Evolutionary conservation across 2,113 vertebrate genomes (phyloP), one percentile per base, ranked within the genome.

Genomic region (Mirza zaza): DNA sequence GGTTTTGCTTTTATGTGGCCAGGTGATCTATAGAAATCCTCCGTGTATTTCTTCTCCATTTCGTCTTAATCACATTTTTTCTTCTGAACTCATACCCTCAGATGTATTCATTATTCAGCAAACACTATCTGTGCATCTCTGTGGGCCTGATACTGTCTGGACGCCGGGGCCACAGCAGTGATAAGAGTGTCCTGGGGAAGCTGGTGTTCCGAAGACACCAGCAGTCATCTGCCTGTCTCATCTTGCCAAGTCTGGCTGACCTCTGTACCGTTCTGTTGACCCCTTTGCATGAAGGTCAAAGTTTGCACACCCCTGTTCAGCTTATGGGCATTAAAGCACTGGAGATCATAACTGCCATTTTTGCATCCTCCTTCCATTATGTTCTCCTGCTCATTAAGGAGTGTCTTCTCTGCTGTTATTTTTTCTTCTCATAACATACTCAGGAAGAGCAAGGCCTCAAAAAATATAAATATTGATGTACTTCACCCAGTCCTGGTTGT

Each of bases 121-220:
- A 7, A 50, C 23, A n/a, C 25, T 68, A 45, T 25, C 48, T 45
- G 9, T 23, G 11, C 4, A 12, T 15, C 6, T 55, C 50, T 39
- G 6, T 36, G 25, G 25, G 34, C 6, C 3, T 8, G 2, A 0
- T 34, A 13, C 6, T 55, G 29, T 45, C 25, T 67, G 34, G 29
- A 59, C 39, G 9, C 34, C 6, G 21, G 6, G 67, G 25, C 4
- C 79, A 29, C 29, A 3, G 27, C 42, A 8, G 55, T 27, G 84
- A 29, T 23, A 0, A 11, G 45, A 17, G 32, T 8, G 25, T 34
- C 61, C 17, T 45, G 27, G 57, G 6, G 52, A 79, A 50, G 42
- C n/a, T 68, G n/a, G 32, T 84, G 3, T n/a, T 48, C n/a, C 21
- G 34, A 6, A 34, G 52, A 10, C 10, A 5, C 0, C 10, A 68